Base-by-base conservation (phyloP, 2,113 vertebrate species). In the Brachyistius frenatus region DNA sequence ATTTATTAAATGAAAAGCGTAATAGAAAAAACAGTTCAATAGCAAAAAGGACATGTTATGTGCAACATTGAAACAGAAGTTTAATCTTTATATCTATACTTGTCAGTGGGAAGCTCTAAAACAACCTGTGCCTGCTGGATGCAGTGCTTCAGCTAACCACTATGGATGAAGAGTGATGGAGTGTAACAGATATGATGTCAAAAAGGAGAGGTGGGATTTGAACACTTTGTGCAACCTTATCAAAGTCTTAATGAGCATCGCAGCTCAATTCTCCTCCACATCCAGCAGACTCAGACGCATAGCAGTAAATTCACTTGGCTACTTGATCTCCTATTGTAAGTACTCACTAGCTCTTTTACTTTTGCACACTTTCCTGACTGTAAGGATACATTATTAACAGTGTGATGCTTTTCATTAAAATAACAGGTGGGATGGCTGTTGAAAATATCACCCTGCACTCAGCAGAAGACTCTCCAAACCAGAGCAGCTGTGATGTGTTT, bases 401-500 rank as follows among this genome's bases (percentile, higher is more conserved):
- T 56, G 36, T 65, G 14, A 49, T 49, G 2, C 3, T 84, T 60
- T 76, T 8, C n/a, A 23, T 46, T 53, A 7, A 9, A 39, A 8
- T 68, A 41, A 66, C 73, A 86, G 80, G 67, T 63, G 44, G 5
- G 7, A 90, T 92, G 91, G 79, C 70, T 31, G 49, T 7, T 15
- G 61, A 39, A 50, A 91, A 93, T 39, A 41, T 71, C 32, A 90
- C 85, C 31, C 47, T 54, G 77, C 66, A 83, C 10, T 47, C 73
- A 1, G 6, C 56, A 2, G 67, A 62, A 41, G 63, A 11, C 13
- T 16, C 46, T 33, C 63, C 77, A 54, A 95, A 94, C 53, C 73
- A 85, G 80, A 95, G 85, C 76, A 61, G 67, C 88, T 97, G 96
- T 61, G 92, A 93, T 0, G 92, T 96, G 58, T 93, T 95, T 44